phyloP scores from a whole-genome alignment of 2,888 invertebrate genomes.

The Lepidocyrtoides sp. region DNA sequence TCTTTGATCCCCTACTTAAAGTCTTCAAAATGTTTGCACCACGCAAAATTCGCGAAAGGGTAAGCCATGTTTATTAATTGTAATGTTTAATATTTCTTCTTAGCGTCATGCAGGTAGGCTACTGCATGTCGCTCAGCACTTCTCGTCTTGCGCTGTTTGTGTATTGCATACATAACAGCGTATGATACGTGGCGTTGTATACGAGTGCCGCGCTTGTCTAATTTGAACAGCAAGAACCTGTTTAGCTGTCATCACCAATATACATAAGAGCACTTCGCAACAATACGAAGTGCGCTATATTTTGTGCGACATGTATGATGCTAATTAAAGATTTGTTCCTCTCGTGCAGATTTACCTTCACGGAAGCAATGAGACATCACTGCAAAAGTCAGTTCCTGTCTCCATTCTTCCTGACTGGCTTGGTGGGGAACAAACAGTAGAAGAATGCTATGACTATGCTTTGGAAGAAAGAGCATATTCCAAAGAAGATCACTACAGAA shows the following conservation, averaged over 20 bases:
- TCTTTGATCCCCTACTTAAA: slow-evolving; percentile 69
- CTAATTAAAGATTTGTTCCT: slow-evolving; percentile 16
- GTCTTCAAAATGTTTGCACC: slow-evolving; percentile 74
- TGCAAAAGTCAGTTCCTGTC: slow-evolving; percentile 51
- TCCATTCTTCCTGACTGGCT: slow-evolving; percentile 65
- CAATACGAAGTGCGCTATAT: no score
- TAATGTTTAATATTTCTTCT: no score
- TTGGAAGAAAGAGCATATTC: slow-evolving; percentile 46
- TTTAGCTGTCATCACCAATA: not conserved
- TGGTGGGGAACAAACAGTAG: slow-evolving; percentile 48
- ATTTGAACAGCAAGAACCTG: slow-evolving; percentile 2
- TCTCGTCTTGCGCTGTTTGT: no score
- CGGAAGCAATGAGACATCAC: slow-evolving; percentile 34
- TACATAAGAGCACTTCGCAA: no score
- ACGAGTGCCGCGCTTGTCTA: no score
- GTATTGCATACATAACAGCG: no score
- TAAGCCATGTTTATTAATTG: slow-evolving; percentile 13
- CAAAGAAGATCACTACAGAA: slow-evolving; percentile 59
- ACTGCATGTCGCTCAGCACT: no score
- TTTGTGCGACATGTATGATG: not conserved
- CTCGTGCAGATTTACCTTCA: slow-evolving; percentile 64
- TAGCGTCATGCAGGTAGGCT: no score
- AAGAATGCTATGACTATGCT: slow-evolving; percentile 64
- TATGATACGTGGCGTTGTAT: no score
- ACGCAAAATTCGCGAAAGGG: slow-evolving; percentile 74